phyloP scores from a whole-genome alignment of 2,888 invertebrate species.

The Adelognathus sp. region DNA sequence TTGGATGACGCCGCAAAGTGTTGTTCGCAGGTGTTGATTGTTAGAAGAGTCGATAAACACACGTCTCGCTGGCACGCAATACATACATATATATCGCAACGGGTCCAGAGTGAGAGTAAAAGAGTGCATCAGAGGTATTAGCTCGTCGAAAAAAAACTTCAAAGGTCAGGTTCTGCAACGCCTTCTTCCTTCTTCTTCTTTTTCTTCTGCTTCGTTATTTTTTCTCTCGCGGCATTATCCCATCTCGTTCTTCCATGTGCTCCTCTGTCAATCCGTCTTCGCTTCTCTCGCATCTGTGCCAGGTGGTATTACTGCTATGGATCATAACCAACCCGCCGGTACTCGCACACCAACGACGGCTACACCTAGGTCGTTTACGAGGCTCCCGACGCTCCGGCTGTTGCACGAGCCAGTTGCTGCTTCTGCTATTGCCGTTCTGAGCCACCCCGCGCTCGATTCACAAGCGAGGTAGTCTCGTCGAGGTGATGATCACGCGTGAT shows the following conservation, averaged over 20 bases:
- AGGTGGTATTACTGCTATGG: constrained; percentile 54
- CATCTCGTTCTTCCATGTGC: constrained; percentile 40
- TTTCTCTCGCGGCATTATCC: constrained; percentile 43
- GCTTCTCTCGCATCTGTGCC: constrained; percentile 61
- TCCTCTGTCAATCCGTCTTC: constrained; percentile 66
- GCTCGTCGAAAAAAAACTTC: constrained; percentile 70
- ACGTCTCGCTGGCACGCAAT: constrained; percentile 45
- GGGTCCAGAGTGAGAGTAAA: constrained; percentile 31
- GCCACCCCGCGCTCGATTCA: constrained; percentile 6
- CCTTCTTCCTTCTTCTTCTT: constrained; percentile 51
- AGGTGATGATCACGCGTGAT: constrained; percentile 58
- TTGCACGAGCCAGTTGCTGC: constrained; percentile 16
- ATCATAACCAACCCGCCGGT: constrained; percentile 55
- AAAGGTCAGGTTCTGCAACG: constrained; percentile 72
- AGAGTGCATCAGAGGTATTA: constrained; percentile 1
- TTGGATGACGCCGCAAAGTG: neutral
- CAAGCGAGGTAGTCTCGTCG: constrained; percentile 37
- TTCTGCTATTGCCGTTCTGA: constrained; percentile 3
- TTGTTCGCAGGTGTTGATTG: constrained; percentile 51
- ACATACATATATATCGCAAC: constrained; percentile 35
- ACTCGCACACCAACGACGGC: constrained; percentile 68
- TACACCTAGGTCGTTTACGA: constrained; percentile 73
- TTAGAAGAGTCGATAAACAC: constrained; percentile 51
- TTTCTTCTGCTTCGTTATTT: constrained; percentile 2
- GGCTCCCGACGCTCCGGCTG: constrained; percentile 51